A percentile compares a stretch with the other conserved stretches of the same genome.
Conservation (phyloP, 2,888 invertebrate genomes). For the Seira musarum region DNA sequence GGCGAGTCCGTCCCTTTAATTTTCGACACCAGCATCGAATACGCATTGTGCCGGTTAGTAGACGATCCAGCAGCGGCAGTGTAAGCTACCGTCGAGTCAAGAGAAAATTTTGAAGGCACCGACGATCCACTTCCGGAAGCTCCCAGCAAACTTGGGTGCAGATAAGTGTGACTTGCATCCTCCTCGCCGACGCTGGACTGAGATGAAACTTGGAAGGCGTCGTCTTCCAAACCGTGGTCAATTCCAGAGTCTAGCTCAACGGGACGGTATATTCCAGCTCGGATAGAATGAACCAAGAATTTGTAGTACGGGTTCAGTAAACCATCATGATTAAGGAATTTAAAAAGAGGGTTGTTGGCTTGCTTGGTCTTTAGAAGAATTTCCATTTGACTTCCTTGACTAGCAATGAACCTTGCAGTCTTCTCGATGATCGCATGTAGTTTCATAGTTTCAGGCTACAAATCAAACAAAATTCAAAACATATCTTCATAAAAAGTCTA, state of each 20-base stretch:
- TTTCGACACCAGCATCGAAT: slow-evolving; percentile 89
- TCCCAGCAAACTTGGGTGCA: slow-evolving; percentile 83
- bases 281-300: slow-evolving; percentile 78
- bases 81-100: slow-evolving; percentile 1
- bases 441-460: slow-evolving; percentile 88
- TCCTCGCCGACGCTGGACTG: slow-evolving; percentile 73
- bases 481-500: slow-evolving; percentile 17
- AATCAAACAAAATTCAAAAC: slow-evolving; percentile 62
- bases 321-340: slow-evolving; percentile 91
- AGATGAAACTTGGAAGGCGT: background rate
- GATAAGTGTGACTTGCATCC: slow-evolving; percentile 76
- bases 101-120: slow-evolving; percentile 72
- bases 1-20: slow-evolving; percentile 79
- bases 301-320: slow-evolving; percentile 90
- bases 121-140: slow-evolving; percentile 2
- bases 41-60: slow-evolving; percentile 85
- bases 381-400: slow-evolving; percentile 96
- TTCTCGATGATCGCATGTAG: slow-evolving; percentile 95
- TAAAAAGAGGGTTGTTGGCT: slow-evolving; percentile 91
- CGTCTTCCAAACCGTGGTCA: background rate
- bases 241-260: slow-evolving; percentile 70
- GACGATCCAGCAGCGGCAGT: slow-evolving; percentile 82
- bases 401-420: slow-evolving; percentile 87
- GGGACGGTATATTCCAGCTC: slow-evolving; percentile 78
- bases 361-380: slow-evolving; percentile 98